phyloP scores from a whole-genome alignment of 2,797 vertebrate genomes.

The Borostomias antarcticus region DNA sequence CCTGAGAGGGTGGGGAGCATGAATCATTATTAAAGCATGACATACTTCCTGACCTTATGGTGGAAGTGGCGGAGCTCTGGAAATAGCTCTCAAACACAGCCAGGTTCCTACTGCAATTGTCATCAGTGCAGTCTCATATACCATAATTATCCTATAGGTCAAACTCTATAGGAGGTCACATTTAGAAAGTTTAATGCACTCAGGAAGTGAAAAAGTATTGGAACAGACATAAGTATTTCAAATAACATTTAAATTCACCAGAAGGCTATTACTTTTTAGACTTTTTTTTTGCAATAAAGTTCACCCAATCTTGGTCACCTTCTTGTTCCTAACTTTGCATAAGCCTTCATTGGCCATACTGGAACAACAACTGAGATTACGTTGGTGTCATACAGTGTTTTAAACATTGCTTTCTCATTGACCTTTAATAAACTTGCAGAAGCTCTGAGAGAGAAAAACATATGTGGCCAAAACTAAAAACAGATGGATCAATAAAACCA shows the following conservation, averaged over 20 bases:
- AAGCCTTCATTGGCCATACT: no score
- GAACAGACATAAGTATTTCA: background rate
- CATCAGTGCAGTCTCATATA: background rate
- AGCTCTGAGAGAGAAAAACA: background rate
- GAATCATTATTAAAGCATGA: conserved; percentile 14
- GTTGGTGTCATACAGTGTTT: background rate
- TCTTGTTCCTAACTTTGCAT: background rate
- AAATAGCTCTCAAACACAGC: conserved; percentile 1
- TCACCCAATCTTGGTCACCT: background rate
- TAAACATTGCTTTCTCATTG: background rate
- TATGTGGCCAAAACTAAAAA: background rate
- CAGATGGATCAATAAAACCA: background rate
- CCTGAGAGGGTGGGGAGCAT: conserved; percentile 14
- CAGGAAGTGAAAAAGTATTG: background rate
- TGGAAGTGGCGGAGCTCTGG: background rate
- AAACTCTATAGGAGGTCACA: background rate
- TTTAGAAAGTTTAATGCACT: background rate
- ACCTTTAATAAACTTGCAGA: background rate
- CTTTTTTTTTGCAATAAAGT: no score
- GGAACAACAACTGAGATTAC: background rate
- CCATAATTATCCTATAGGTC: background rate
- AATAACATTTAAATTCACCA: background rate
- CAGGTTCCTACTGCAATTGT: background rate
- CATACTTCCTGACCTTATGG: conserved; percentile 11
- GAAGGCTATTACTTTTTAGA: background rate